phyloP scores from a whole-genome alignment of 2,888 invertebrate species.

The Onthophagus sagittarius region DNA sequence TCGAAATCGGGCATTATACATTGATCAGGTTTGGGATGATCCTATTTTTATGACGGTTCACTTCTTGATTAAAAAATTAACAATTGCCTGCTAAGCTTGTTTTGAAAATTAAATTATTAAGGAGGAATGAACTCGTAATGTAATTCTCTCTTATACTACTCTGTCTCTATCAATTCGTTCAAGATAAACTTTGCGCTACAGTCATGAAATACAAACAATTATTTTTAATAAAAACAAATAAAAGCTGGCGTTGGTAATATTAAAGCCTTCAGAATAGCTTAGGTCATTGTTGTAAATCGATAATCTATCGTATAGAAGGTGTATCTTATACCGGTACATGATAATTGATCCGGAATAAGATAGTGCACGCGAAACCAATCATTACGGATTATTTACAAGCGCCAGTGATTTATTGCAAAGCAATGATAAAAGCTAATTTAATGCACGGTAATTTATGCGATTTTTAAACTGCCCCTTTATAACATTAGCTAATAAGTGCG shows the following conservation, averaged over 20 bases:
- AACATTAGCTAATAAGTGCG: slow-evolving; percentile 24
- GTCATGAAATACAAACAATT: no score
- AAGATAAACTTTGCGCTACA: no score
- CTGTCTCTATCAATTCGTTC: no score
- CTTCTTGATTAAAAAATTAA: no score
- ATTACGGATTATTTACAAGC: slow-evolving; percentile 7
- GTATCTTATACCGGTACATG: not conserved
- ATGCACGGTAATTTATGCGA: slow-evolving; percentile 19
- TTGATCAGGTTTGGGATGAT: no score
- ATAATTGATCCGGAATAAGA: slow-evolving; percentile 6
- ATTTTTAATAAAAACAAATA: no score
- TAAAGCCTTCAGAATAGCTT: not conserved
- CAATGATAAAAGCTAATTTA: slow-evolving; percentile 23
- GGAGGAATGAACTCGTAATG: no score
- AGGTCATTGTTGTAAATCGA: not conserved
- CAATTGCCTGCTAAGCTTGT: no score
- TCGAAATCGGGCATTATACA: no score
- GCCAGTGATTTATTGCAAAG: slow-evolving; percentile 5
- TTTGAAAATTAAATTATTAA: no score
- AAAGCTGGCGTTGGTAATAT: not conserved
- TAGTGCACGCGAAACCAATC: slow-evolving; percentile 2
- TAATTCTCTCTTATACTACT: no score
- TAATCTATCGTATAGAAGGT: not conserved
- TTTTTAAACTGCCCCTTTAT: slow-evolving; percentile 19
- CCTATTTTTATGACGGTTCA: no score